Base-by-base conservation (phyloP, 2,888 invertebrate species). In the Parasteatoda lunata region DNA sequence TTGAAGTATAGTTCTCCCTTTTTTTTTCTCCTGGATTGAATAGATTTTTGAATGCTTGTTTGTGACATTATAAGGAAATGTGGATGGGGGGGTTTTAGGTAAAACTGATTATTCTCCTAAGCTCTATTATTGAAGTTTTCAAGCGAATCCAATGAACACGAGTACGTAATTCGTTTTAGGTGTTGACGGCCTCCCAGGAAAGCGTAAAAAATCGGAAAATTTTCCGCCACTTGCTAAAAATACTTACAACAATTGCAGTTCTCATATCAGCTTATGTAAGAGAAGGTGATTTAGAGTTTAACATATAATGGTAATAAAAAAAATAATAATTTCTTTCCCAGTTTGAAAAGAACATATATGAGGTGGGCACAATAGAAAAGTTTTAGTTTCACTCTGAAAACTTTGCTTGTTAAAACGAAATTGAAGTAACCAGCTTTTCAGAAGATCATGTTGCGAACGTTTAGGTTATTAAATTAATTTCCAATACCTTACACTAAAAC, bases 1-100 rank as follows among this genome's bases (percentile, higher is more conserved):
- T 78, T 78, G 79, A 84, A 78, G 84, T 78, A 69, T 78, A 48
- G 76, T 66, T 59, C 79, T 85, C 80, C 85, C 30, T 85, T 80
- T 85, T 85, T 75, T 77, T 13, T 68, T 54, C 68, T 54, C 65
- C 45, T 51, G 76, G 49, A 80, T 76, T 75, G 76, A 76, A 77
- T 48, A 52, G 70, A 66, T 77, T 76, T 30, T 52, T 80, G 75
- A 80, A 85, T 79, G 71, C 85, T 75, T 85, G 85, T 85, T 80
- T 85, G 79, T 81, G 79, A 69, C 78, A 6, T 73, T 15, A 49
- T 30, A 13, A 64, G 48, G 65, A 30, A 65, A 81, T 30, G 30
- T 30, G 30, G 80, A 73, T 78, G 77, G 65, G 73, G 64, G 73
- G 15, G 66, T 59, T 68, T 77, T 54, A 73, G 11, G 59, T 66